Evolutionary conservation across 2,888 invertebrate species (phyloP), one percentile per base, ranked within the genome.

Genomic region (Venusia cambrica): DNA sequence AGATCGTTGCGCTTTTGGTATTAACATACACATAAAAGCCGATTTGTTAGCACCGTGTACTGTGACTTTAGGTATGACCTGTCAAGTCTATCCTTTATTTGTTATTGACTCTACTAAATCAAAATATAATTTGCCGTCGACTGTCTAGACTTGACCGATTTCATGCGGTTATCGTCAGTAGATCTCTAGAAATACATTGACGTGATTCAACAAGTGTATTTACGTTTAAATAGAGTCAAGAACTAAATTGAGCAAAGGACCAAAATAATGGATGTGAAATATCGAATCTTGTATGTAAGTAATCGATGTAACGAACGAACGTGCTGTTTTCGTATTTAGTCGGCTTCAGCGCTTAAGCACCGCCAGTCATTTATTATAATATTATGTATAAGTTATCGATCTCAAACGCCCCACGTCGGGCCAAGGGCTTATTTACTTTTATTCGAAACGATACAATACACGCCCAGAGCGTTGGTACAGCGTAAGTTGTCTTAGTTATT

Each of bases 401-500:
- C 87, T 87, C 87, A 87, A 76, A 69, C 69, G 77, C 76, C 80
- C 68, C 65, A 46, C 26, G 29, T 60, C 51, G 74, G 77, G 75
- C 74, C 62, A 67, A 74, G 79, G 80, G 80, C 78, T 78, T 81
- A 78, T 49, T 49, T 49, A 52, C 45, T 38, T 52, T 68, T 68
- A 65, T 70, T 66, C 59, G 48, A 57, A 68, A 70, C 62, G 67
- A 65, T 66, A 64, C 62, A 48, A 59, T 62, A 61, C 44, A 54
- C 62, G 61, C 57, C 59, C 48, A 56, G 52, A 54, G 45, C 69
- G 67, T 65, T 58, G 62, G 67, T 66, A 67, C 78, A 72, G 67
- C 62, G 73, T 79, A 72, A 78, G 75, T 79, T 81, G 76, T 79
- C 72, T 80, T 79, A 80, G 77, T 66, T 78, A 73, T 72, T 71